phyloP scores from a whole-genome alignment of 1,140 invertebrate genomes.

The Apocrypta bakeri region DNA sequence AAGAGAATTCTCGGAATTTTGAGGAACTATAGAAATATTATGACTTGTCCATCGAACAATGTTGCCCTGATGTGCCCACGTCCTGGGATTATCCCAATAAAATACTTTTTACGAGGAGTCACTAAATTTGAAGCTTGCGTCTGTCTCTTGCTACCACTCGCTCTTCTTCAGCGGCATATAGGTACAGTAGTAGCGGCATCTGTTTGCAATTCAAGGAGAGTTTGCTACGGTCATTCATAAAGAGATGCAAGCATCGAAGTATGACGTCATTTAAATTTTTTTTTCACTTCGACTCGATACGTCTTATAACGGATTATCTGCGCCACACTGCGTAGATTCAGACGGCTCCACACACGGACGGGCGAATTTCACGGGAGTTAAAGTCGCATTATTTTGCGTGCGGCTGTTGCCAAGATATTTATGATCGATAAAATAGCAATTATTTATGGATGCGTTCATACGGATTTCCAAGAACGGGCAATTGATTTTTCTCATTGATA shows the following conservation, averaged over 20 bases:
- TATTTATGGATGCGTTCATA: slow-evolving; percentile 34
- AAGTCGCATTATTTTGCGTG: slow-evolving; percentile 31
- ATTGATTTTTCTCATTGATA: slow-evolving; percentile 35
- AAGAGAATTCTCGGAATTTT: too few relatives aligned
- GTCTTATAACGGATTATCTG: slow-evolving; percentile 50
- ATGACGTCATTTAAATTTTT: slow-evolving; percentile 33
- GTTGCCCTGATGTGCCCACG: neutral
- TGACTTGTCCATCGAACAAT: neutral
- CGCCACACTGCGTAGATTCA: neutral
- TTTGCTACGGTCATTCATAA: slow-evolving; percentile 31
- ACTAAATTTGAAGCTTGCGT: slow-evolving; percentile 41
- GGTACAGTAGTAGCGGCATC: neutral
- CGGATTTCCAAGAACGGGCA: slow-evolving; percentile 36
- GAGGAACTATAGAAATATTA: too few relatives aligned
- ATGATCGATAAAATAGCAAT: slow-evolving; percentile 29
- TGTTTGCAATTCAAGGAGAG: slow-evolving; percentile 24
- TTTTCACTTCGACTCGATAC: slow-evolving; percentile 38
- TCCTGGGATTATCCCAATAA: slow-evolving; percentile 22
- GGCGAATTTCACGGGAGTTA: slow-evolving; percentile 35
- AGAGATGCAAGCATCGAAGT: slow-evolving; percentile 11
- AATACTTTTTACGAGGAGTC: neutral
- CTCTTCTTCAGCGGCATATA: too few relatives aligned
- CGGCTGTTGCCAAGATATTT: slow-evolving; percentile 20
- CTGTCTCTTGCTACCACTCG: neutral
- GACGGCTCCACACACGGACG: neutral